Evolutionary conservation across 2,888 invertebrate genomes (phyloP).

Genomic region (Flabesymbios commensalis): DNA sequence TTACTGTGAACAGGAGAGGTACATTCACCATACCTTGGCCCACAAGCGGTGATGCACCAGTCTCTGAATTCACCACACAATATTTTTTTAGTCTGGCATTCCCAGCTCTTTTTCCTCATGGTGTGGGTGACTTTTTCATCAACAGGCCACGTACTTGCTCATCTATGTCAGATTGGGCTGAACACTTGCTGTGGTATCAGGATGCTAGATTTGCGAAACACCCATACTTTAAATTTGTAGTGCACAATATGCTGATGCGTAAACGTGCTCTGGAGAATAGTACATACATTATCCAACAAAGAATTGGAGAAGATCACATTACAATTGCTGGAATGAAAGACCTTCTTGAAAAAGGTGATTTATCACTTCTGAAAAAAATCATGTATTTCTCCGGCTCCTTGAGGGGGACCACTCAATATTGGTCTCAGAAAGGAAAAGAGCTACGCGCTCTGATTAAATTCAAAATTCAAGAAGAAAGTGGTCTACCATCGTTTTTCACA

Average conservation of each 20-base stretch:
- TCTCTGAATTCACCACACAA: constrained; percentile 3
- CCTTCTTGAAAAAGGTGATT: constrained; percentile 27
- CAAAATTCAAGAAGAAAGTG: constrained; percentile 17
- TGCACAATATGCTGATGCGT: constrained; percentile 33
- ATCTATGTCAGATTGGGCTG: not conserved
- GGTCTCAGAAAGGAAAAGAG: constrained; percentile 14
- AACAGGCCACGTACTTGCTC: not conserved
- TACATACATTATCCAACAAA: constrained; percentile 33
- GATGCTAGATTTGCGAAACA: constrained; percentile 8
- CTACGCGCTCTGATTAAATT: constrained; percentile 15
- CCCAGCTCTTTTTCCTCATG: constrained; percentile 4
- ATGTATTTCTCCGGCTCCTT: constrained; percentile 23
- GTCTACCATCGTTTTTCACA: constrained; percentile 35
- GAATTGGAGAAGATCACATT: constrained; percentile 33
- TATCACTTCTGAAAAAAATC: constrained; percentile 23
- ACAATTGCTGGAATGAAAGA: constrained; percentile 27
- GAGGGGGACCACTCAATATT: constrained; percentile 20
- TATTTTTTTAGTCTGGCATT: constrained; percentile 5
- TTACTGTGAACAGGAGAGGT: constrained; percentile 5
- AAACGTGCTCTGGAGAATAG: constrained; percentile 31
- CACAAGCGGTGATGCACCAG: not conserved
- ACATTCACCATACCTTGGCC: constrained; percentile 29
- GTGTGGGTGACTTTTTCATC: not conserved
- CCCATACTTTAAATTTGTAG: constrained; percentile 20
- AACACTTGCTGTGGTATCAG: not conserved